Conservation (phyloP, 2,888 invertebrate genomes). For the Mythimna loreyi region DNA sequence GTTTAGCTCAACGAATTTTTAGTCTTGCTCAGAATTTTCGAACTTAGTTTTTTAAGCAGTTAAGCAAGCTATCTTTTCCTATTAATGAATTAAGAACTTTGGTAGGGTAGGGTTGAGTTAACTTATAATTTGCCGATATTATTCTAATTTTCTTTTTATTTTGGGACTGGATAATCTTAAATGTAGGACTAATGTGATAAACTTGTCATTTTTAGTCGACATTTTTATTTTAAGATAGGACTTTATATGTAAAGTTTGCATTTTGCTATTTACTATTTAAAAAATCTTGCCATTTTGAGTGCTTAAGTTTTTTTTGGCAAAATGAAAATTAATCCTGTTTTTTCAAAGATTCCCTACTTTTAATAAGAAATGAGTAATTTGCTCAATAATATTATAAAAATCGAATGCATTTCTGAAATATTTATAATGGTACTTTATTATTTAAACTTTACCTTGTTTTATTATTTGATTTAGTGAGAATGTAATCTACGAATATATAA, state of each 20-base stretch:
- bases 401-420: conserved; percentile 24
- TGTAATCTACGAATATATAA: background rate
- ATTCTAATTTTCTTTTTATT: background rate
- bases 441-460: conserved; percentile 23
- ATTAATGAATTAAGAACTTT: conserved; percentile 13
- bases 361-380: background rate
- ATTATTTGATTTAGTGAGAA: conserved; percentile 21
- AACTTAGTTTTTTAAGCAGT: background rate
- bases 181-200: background rate
- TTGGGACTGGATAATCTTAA: conserved; percentile 32
- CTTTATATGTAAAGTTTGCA: background rate
- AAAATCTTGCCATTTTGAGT: background rate
- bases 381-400: conserved; percentile 22
- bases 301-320: background rate
- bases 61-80: background rate
- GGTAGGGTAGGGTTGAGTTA: conserved; percentile 34
- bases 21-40: background rate
- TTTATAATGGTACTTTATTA: conserved; percentile 19
- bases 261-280: background rate
- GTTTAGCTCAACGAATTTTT: background rate
- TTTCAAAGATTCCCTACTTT: background rate
- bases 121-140: conserved; percentile 25
- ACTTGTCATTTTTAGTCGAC: background rate
- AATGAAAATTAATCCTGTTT: conserved; percentile 1
- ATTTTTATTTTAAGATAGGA: conserved; percentile 5